Evolutionary conservation across 2,797 vertebrate species (phyloP), one percentile per base, ranked within the genome.

Genomic region (Cuculus canorus): DNA sequence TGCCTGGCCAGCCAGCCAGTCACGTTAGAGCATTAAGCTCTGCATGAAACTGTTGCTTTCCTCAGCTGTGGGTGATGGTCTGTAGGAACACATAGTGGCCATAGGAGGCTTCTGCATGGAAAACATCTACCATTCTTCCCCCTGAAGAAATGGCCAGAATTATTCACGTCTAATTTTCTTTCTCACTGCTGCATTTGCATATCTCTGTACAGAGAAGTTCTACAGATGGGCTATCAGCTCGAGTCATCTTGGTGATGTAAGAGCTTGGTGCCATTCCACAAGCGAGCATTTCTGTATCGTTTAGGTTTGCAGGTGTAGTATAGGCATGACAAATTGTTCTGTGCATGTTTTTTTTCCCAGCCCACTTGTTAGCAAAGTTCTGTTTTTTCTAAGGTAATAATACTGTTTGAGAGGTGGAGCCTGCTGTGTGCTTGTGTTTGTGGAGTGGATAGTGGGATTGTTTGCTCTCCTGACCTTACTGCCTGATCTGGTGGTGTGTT

Each of bases 31-130:
- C 60, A 14, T 41, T 0, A 7, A 57, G 63, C 65, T 83, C 57
- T 86, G 61, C 70, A 22, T 0, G 0, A 11, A 60, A 65, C 30
- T 1, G 0, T 59, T 54, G 35, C 68, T 63, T 48, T 64, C 50
- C 39, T 59, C 76, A 35, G 1, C 54, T 48, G 6, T 30, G 52
- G 5, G 8, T 57, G 37, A 63, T 50, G 41, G 15, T 56, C 70
- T 90, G 17, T 54, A 45, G 72, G 52, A 68, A 45, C 37, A 13
- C 1, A 0, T 5, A 50, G 47, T 33, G 60, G 32, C 41, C n/a
- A 0, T 8, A 43, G 57, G 59, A 68, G 22, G 35, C 16, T 63
- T 61, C 43, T 77, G 3, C 64, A 6, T 37, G 33, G 41, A 19
- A 60, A 81, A 5, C 7, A 25, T 77, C 14, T 68, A 3, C 28